These are phyloP conservation scores for Periophthalmus magnuspinnatus DNA, from an alignment of 2,797 vertebrate genomes.

Conservation along the genomic window DNA sequence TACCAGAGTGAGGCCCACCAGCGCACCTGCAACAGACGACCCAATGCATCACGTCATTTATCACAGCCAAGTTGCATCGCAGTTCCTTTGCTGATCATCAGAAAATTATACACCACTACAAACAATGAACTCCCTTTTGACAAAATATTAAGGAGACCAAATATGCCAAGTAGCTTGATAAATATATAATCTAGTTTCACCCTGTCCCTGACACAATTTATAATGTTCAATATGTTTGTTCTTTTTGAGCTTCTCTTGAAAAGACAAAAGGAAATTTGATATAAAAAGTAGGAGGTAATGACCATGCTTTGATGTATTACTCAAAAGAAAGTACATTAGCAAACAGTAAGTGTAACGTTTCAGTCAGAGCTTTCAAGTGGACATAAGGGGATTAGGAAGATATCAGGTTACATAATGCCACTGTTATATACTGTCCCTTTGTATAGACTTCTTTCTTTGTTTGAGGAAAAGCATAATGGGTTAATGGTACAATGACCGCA, in stretches of 20 bases:
- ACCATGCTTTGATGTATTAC: background rate
- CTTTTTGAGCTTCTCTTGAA: background rate
- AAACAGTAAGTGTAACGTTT: background rate
- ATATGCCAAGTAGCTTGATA: too few species aligned
- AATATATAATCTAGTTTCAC: too few species aligned
- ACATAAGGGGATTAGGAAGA: background rate
- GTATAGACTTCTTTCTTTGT: background rate
- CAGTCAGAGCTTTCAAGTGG: background rate
- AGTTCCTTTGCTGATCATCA: background rate
- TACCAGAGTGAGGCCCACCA: constrained; percentile 89
- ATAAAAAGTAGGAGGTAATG: background rate
- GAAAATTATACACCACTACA: too few species aligned
- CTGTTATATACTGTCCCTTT: background rate
- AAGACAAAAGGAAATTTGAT: background rate
- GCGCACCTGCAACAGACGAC: constrained; percentile 75
- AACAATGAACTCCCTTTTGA: too few species aligned
- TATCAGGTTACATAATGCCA: constrained; percentile 11
- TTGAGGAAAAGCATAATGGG: background rate
- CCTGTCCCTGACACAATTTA: too few species aligned
- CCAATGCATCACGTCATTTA: background rate
- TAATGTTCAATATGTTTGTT: too few species aligned
- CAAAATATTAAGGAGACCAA: too few species aligned
- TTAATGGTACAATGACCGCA: background rate
- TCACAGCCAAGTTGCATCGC: background rate
- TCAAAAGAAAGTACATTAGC: background rate